These are phyloP conservation scores for Onychomys arenicola DNA, from an alignment of 2,797 vertebrate genomes.

Conservation along the genomic window DNA sequence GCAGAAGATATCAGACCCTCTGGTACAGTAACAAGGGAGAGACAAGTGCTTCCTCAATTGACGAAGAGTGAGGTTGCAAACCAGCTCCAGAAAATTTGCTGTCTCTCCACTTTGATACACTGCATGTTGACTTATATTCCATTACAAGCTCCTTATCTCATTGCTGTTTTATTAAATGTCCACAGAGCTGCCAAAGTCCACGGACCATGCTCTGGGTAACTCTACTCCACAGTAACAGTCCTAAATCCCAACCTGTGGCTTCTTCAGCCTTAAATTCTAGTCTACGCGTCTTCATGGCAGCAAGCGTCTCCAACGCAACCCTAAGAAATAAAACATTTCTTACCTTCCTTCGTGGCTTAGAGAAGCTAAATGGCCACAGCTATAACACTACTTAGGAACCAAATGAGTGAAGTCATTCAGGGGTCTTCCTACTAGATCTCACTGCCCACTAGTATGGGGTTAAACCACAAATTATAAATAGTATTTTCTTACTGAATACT, in stretches of 20 bases:
- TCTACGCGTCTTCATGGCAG: background rate
- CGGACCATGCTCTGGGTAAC: background rate
- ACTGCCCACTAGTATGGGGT: background rate
- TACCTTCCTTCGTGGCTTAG: background rate
- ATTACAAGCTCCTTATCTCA: background rate
- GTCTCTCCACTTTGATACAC: conserved; percentile 70
- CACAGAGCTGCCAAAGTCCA: background rate
- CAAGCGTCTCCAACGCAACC: background rate
- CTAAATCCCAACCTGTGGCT: background rate
- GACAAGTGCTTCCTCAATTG: background rate
- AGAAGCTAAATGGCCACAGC: background rate
- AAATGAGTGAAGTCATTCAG: background rate
- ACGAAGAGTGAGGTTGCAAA: conserved; percentile 38
- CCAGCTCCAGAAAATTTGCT: conserved; percentile 44
- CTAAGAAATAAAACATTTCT: background rate
- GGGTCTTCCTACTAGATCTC: background rate
- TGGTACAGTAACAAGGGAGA: conserved; percentile 33
- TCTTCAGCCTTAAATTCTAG: background rate
- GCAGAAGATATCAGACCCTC: background rate
- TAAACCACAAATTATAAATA: background rate
- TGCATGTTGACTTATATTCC: background rate
- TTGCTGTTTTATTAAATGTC: background rate
- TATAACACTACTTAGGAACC: background rate
- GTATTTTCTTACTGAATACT: conserved; percentile 29
- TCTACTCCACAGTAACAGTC: background rate